Conservation (phyloP, 2,797 vertebrate species). For the Sebastolobus altivelis region DNA sequence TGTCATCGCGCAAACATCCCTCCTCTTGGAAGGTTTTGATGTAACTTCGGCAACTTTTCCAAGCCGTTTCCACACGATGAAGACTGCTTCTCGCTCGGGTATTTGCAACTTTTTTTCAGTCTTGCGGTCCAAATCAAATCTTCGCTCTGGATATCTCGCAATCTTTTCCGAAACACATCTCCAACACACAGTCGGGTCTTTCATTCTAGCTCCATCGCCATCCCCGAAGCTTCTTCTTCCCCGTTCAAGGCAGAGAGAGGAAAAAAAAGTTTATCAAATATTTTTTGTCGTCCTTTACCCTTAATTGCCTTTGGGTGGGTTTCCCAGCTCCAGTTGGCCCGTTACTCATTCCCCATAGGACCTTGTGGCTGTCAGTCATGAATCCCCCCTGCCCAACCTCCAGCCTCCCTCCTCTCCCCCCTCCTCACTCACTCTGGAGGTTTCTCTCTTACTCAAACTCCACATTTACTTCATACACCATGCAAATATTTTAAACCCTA, state of each 20-base stretch:
- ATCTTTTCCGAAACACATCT: slow-evolving; percentile 11
- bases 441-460: slow-evolving; percentile 49
- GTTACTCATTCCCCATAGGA: slow-evolving; percentile 79
- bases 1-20: slow-evolving; percentile 50
- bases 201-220: slow-evolving; percentile 51
- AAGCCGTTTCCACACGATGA: slow-evolving; percentile 34
- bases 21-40: slow-evolving; percentile 13
- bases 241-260: slow-evolving; percentile 38
- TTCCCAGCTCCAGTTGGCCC: slow-evolving; percentile 74
- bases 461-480: slow-evolving; percentile 28
- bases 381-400: slow-evolving; percentile 61
- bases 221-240: slow-evolving; percentile 46
- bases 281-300: slow-evolving; percentile 89
- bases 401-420: slow-evolving; percentile 27
- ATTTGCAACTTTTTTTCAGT: slow-evolving; percentile 39
- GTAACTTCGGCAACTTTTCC: slow-evolving; percentile 45
- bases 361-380: slow-evolving; percentile 76
- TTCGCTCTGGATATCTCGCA: slow-evolving; percentile 14
- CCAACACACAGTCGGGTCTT: slow-evolving; percentile 18
- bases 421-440: slow-evolving; percentile 51
- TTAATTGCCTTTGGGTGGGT: slow-evolving; percentile 89
- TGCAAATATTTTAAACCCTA: neutral
- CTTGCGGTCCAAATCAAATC: slow-evolving; percentile 30
- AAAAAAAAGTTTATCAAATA: slow-evolving; percentile 88
- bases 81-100: slow-evolving; percentile 23